Conservation (phyloP, 2,888 invertebrate genomes). For the Corythucha ciliata region DNA sequence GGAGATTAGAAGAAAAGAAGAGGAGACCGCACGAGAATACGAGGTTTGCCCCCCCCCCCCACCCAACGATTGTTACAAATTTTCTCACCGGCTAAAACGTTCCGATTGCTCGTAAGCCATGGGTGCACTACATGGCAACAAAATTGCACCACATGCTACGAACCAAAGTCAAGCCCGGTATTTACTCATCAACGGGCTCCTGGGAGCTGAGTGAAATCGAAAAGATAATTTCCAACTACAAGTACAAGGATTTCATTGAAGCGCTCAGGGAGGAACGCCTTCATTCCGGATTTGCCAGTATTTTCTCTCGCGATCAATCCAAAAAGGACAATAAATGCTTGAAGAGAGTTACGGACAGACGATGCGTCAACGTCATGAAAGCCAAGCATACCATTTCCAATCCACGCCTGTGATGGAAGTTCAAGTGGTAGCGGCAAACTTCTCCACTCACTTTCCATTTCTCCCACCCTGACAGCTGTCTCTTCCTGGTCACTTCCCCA, state of each 20-base stretch:
- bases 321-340: neutral
- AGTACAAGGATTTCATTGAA: conserved; percentile 15
- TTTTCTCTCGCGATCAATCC: neutral
- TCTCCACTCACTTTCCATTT: no score
- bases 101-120: no score
- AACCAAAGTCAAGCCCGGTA: conserved; percentile 20
- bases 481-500: no score
- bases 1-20: neutral
- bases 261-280: neutral
- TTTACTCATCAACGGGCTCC: conserved; percentile 13
- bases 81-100: no score
- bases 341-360: neutral
- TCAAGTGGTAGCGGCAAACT: no score
- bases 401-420: no score
- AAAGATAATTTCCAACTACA: conserved; percentile 15
- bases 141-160: conserved; percentile 20
- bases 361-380: conserved; percentile 6
- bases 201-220: conserved; percentile 12
- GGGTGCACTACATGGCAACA: conserved; percentile 23
- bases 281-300: neutral
- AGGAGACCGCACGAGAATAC: conserved; percentile 12
- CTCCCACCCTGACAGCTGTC: no score
- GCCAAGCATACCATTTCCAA: conserved; percentile 15
- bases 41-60: no score
- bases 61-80: no score